Percentiles rank a stretch among this genome's conserved stretches.
Conservation (phyloP, 2,113 vertebrate genomes). For the Phylloscopus whistleri region DNA sequence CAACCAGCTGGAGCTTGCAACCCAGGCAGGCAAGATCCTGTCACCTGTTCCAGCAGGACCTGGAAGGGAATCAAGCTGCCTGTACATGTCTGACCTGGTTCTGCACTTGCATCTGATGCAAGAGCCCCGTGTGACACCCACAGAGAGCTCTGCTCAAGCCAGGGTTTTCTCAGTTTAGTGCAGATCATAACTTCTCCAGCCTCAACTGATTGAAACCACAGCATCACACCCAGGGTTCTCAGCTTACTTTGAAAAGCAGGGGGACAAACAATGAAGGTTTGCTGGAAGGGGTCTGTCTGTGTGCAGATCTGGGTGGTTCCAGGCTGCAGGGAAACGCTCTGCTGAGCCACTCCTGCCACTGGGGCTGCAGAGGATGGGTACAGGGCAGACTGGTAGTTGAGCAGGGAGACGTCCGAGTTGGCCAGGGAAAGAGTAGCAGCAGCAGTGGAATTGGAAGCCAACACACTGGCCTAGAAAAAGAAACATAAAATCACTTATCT, state of each 20-base stretch:
- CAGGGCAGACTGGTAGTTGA: conserved; percentile 93
- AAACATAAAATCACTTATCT: background rate
- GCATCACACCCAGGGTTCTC: background rate
- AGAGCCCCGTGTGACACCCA: background rate
- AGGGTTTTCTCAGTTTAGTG: background rate
- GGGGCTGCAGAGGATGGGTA: conserved; percentile 95
- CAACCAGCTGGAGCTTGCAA: background rate
- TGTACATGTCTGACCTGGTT: background rate
- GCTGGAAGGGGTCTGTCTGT: conserved; percentile 95
- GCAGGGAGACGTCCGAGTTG: conserved; percentile 87
- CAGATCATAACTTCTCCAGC: background rate
- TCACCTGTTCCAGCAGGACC: conserved; percentile 28
- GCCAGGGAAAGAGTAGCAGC: conserved; percentile 91
- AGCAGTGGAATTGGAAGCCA: conserved; percentile 83
- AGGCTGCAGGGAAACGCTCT: conserved; percentile 89
- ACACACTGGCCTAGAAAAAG: conserved; percentile 71
- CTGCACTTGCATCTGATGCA: background rate
- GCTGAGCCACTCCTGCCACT: conserved; percentile 90
- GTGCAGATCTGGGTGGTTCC: conserved; percentile 91
- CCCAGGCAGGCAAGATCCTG: background rate
- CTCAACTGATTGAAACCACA: background rate
- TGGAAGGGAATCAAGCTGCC: background rate
- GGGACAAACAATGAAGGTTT: conserved; percentile 96
- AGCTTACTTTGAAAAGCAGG: conserved; percentile 92
- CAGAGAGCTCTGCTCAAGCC: background rate